These are phyloP conservation scores for Campoletis sonorensis DNA, from an alignment of 1,140 invertebrate species.

Conservation along the genomic window DNA sequence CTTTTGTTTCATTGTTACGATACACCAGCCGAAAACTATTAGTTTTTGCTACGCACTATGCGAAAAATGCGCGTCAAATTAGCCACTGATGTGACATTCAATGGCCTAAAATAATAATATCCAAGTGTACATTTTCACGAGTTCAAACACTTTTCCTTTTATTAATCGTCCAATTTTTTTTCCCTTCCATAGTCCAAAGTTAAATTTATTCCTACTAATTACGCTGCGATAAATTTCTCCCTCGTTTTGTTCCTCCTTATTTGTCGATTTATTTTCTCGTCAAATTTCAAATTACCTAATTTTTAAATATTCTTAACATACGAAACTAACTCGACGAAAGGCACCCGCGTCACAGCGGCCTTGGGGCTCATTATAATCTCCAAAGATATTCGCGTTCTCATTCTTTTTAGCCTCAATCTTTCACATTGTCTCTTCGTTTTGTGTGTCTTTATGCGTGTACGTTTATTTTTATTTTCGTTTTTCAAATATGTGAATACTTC, in stretches of 20 bases:
- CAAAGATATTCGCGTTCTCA: neutral
- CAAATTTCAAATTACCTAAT: neutral
- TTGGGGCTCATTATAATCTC: conserved; percentile 24
- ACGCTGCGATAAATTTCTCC: neutral
- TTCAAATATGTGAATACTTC: too few species aligned
- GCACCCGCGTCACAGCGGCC: conserved; percentile 51
- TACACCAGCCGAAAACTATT: neutral
- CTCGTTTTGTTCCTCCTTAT: neutral
- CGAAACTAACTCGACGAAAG: conserved; percentile 46
- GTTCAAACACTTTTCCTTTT: neutral
- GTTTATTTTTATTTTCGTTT: neutral
- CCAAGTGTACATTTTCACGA: neutral
- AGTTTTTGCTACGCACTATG: neutral
- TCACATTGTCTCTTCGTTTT: neutral
- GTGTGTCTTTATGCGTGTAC: too few species aligned
- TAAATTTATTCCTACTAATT: neutral
- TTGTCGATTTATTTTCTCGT: neutral
- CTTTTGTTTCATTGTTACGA: neutral
- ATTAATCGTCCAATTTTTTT: conserved; percentile 1
- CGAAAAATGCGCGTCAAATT: neutral
- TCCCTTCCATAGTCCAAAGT: neutral
- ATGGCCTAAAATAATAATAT: neutral
- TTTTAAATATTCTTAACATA: conserved; percentile 13
- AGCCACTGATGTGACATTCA: neutral
- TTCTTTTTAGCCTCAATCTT: neutral